A percentile compares a stretch with the other conserved stretches of the same genome.
Evolutionary conservation across 2,113 vertebrate species (phyloP).

Genomic region (Echinops telfairi): DNA sequence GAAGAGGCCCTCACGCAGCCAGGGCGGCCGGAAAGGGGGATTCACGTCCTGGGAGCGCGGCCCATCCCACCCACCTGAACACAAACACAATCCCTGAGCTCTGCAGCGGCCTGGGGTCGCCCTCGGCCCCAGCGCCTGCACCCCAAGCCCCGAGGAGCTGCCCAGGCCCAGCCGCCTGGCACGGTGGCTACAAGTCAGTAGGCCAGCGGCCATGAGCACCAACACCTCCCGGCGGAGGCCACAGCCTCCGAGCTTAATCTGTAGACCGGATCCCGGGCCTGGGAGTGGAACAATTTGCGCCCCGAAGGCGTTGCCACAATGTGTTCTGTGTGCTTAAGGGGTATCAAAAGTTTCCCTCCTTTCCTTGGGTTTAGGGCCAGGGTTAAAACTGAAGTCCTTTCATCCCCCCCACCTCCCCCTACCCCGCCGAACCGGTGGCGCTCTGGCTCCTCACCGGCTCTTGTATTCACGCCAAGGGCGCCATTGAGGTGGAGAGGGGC

Average conservation of each 20-base stretch:
- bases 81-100: not conserved
- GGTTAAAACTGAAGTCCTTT: not conserved
- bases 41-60: not conserved
- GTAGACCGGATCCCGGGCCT: conserved; percentile 37
- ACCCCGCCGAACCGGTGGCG: not conserved
- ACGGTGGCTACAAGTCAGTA: not conserved
- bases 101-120: not conserved
- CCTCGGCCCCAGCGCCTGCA: not conserved
- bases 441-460: conserved; percentile 80
- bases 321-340: too few species aligned
- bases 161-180: accelerated
- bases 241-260: not conserved
- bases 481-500: conserved; percentile 86
- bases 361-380: not conserved
- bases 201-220: not conserved
- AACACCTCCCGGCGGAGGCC: not conserved
- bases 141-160: not conserved
- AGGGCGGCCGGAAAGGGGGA: not conserved
- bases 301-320: accelerated
- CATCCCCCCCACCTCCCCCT: not conserved
- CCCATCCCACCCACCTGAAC: not conserved
- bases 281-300: not conserved
- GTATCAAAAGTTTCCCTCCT: conserved; percentile 68
- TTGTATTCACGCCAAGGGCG: conserved; percentile 90
- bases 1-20: not conserved